phyloP scores from a whole-genome alignment of 2,113 vertebrate species.

The Cariama cristata region DNA sequence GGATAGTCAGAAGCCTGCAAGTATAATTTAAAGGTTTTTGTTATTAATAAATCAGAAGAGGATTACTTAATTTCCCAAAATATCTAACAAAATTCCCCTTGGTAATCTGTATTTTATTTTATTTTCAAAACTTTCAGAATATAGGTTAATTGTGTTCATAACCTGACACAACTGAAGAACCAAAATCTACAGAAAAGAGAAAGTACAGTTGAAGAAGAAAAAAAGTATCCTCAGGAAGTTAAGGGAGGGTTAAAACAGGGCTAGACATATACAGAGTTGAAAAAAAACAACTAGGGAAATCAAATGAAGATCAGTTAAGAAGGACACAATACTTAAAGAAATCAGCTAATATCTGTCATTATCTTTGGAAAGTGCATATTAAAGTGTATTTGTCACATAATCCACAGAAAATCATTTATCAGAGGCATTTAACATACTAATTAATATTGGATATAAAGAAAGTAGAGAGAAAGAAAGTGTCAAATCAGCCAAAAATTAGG shows the following conservation, averaged over 20 bases:
- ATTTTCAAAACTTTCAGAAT: neutral
- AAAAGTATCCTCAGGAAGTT: neutral
- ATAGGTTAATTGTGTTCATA: too few species aligned
- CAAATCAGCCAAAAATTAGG: neutral
- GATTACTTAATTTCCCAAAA: neutral
- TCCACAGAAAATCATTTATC: neutral
- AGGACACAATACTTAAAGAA: neutral
- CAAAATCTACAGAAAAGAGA: neutral
- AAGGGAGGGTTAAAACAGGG: neutral
- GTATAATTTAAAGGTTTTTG: neutral
- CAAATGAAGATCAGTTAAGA: neutral
- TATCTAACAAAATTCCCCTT: neutral
- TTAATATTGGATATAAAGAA: neutral
- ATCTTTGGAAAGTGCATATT: neutral
- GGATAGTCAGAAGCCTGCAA: constrained; percentile 86
- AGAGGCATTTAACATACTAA: neutral
- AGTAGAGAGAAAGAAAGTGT: neutral
- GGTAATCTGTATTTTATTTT: neutral
- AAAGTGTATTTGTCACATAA: neutral
- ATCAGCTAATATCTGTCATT: neutral
- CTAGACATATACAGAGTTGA: neutral
- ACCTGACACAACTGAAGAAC: neutral
- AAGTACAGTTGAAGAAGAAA: neutral
- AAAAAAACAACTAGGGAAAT: neutral
- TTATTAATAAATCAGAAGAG: neutral